These are phyloP conservation scores for Caenorhabditis zanzibari DNA, from an alignment of 2,888 invertebrate species.

Conservation along the genomic window DNA sequence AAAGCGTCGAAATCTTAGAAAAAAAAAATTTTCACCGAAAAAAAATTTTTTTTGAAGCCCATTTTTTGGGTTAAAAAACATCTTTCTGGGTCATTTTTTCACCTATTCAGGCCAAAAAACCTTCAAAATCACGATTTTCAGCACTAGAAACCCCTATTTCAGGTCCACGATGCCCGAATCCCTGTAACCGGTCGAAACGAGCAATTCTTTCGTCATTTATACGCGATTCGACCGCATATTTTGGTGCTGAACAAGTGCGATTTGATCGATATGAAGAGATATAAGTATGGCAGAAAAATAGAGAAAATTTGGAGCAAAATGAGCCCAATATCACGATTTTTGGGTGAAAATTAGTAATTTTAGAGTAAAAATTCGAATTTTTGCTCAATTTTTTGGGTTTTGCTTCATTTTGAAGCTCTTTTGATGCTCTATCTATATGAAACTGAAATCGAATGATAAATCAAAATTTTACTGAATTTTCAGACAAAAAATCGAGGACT, in stretches of 20 bases:
- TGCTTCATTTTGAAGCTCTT: not conserved
- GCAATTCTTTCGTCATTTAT: conserved; percentile 76
- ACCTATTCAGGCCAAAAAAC: not conserved
- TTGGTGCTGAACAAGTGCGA: conserved; percentile 83
- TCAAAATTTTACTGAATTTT: conserved; percentile 35
- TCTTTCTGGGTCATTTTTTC: not conserved
- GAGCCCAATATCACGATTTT: too few species aligned
- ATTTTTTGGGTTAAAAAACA: too few species aligned
- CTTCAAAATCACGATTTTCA: not conserved
- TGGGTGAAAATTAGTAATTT: conserved; percentile 9
- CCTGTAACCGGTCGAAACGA: conserved; percentile 83
- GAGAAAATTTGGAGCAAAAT: not conserved
- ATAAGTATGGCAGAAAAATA: conserved; percentile 72
- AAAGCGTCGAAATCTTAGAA: not conserved
- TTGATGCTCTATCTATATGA: too few species aligned
- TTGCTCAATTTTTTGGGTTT: too few species aligned
- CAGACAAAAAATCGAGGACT: conserved; percentile 79
- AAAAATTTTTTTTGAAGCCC: not conserved
- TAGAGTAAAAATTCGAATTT: not conserved
- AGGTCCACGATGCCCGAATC: conserved; percentile 83
- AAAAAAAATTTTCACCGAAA: not conserved
- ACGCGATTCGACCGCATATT: conserved; percentile 82
- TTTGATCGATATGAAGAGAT: conserved; percentile 79
- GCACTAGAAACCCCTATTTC: not conserved
- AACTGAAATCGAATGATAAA: not conserved